These are phyloP conservation scores for Stichopus horrens DNA, from an alignment of 53 echinoderm and acorn worm genomes.

Conservation along the genomic window DNA sequence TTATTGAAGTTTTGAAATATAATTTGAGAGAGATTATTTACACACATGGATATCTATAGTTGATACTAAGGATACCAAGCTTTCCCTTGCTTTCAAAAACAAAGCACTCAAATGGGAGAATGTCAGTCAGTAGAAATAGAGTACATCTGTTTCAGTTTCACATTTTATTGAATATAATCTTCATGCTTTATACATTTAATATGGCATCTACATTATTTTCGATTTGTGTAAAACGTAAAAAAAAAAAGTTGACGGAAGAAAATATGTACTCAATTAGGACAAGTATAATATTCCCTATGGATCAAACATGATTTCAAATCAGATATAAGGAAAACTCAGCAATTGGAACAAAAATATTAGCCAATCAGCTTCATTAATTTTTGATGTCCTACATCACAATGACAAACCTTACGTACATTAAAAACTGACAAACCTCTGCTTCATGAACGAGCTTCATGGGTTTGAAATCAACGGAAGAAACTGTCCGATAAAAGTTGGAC, in stretches of 20 bases:
- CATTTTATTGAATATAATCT: constrained; percentile 25
- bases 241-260: not conserved
- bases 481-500: too few relatives aligned
- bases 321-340: constrained; percentile 16
- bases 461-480: not conserved
- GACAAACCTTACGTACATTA: not conserved
- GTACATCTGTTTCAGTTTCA: not conserved
- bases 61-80: too few relatives aligned
- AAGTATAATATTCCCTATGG: not conserved
- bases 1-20: too few relatives aligned
- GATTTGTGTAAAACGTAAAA: constrained; percentile 35
- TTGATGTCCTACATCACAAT: not conserved
- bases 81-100: too few relatives aligned
- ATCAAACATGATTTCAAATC: constrained; percentile 8
- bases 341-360: constrained; percentile 18
- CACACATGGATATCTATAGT: too few relatives aligned
- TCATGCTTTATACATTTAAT: constrained; percentile 44
- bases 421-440: not conserved
- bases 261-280: not conserved
- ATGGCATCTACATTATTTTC: constrained; percentile 22
- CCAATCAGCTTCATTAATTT: constrained; percentile 32
- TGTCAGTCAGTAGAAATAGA: too few relatives aligned
- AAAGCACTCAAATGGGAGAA: too few relatives aligned
- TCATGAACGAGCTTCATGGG: not conserved
- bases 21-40: too few relatives aligned